Conservation (phyloP, 2,113 vertebrate species). For the Tichodroma muraria region DNA sequence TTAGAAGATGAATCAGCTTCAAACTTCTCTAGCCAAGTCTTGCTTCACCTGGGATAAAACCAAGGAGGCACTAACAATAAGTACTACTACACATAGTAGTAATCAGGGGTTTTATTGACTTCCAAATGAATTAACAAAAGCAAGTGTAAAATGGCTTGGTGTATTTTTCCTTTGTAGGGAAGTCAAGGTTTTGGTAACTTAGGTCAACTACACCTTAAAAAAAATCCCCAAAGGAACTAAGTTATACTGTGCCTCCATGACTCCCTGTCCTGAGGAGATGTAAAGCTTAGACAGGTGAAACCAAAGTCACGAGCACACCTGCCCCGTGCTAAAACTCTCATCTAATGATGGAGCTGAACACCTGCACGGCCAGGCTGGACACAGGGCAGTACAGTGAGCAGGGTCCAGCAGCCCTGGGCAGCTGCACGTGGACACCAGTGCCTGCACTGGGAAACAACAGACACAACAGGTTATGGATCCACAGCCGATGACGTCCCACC, state of each 20-base stretch:
- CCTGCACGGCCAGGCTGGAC: neutral
- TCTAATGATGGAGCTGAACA: fast-evolving
- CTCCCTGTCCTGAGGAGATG: neutral
- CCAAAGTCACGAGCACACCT: neutral
- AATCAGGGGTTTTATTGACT: neutral
- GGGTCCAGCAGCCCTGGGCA: neutral
- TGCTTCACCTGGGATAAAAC: neutral
- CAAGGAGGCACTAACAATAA: neutral
- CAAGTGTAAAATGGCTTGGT: neutral
- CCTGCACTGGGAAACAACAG: neutral
- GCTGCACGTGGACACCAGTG: neutral
- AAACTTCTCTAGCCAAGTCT: neutral
- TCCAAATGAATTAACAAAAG: neutral
- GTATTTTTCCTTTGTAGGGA: neutral
- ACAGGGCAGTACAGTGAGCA: fast-evolving
- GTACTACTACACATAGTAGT: neutral
- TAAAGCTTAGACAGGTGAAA: neutral
- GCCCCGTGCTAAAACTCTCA: neutral
- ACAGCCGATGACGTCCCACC: neutral
- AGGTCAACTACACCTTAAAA: neutral
- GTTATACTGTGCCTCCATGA: neutral
- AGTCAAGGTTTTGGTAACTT: neutral
- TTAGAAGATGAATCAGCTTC: neutral
- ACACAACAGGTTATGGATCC: neutral
- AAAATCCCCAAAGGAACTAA: neutral